These are phyloP conservation scores for Elaphurus davidianus DNA, from an alignment of 2,113 vertebrate genomes.

Conservation along the genomic window DNA sequence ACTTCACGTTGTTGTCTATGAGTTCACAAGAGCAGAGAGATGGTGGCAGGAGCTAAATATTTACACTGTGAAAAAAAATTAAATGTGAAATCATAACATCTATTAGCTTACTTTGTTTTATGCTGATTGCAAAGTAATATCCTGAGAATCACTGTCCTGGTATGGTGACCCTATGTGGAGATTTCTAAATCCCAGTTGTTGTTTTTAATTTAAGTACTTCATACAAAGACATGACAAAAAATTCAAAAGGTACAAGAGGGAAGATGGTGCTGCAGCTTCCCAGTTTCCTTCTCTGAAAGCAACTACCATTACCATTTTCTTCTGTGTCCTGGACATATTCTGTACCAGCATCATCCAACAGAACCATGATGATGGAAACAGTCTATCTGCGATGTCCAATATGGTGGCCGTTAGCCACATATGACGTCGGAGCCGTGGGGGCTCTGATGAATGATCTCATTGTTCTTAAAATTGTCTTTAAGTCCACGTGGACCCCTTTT, in stretches of 20 bases:
- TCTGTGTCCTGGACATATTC: not conserved
- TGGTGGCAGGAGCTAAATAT: not conserved
- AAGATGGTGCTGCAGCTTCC: not conserved
- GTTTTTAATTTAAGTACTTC: not conserved
- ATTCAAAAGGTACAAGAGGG: not conserved
- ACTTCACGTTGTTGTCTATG: not conserved
- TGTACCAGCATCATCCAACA: not conserved
- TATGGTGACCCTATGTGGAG: not conserved
- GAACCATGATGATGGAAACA: not conserved
- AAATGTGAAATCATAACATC: not conserved
- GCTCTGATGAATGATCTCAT: not conserved
- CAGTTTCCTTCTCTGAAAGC: not conserved
- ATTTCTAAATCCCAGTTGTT: not conserved
- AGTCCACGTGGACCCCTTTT: not conserved
- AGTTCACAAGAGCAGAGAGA: not conserved
- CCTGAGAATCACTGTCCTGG: not conserved
- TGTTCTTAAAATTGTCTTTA: not conserved
- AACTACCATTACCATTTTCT: not conserved
- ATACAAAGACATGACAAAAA: not conserved
- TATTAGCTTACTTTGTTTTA: not conserved
- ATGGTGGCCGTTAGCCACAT: not conserved
- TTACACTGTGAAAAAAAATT: not conserved
- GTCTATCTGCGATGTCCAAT: not conserved
- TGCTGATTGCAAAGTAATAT: not conserved
- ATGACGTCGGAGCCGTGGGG: accelerated